These are phyloP conservation scores for Drosophila varians DNA, from an alignment of 1,140 invertebrate genomes.

Conservation along the genomic window DNA sequence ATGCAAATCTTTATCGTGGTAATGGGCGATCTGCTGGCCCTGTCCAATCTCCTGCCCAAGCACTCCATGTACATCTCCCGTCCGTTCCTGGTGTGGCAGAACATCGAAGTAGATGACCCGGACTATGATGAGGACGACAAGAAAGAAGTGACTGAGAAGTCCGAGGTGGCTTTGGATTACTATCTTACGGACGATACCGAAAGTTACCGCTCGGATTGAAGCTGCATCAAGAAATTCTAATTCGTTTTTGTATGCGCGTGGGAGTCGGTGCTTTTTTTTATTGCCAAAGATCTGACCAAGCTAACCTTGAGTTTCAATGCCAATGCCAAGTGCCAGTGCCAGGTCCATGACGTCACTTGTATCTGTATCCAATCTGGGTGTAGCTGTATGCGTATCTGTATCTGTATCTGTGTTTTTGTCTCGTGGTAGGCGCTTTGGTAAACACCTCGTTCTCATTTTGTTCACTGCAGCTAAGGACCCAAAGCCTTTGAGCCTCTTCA, in stretches of 20 bases:
- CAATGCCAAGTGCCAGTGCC: conserved; percentile 64
- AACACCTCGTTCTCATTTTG: conserved; percentile 59
- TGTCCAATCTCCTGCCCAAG: conserved; percentile 43
- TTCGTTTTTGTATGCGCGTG: conserved; percentile 29
- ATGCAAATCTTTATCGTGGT: conserved; percentile 33
- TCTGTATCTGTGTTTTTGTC: conserved; percentile 14
- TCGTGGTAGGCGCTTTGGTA: conserved; percentile 57
- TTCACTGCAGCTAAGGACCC: conserved; percentile 19
- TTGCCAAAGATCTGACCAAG: conserved; percentile 29
- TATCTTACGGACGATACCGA: neutral
- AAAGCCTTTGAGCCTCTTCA: conserved; percentile 42
- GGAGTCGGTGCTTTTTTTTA: conserved; percentile 31
- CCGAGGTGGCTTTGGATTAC: neutral
- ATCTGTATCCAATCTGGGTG: conserved; percentile 23
- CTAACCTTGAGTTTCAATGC: conserved; percentile 65
- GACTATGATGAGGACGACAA: neutral
- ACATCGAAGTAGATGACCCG: neutral
- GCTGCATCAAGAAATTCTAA: conserved; percentile 8
- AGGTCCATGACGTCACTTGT: conserved; percentile 62
- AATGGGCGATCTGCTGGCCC: conserved; percentile 28
- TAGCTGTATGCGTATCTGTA: neutral
- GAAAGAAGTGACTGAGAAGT: neutral
- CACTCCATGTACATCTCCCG: conserved; percentile 43
- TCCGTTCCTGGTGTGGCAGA: conserved; percentile 43
- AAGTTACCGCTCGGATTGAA: neutral